phyloP scores from a whole-genome alignment of 2,888 invertebrate species.

The Temnothorax rugatulus region DNA sequence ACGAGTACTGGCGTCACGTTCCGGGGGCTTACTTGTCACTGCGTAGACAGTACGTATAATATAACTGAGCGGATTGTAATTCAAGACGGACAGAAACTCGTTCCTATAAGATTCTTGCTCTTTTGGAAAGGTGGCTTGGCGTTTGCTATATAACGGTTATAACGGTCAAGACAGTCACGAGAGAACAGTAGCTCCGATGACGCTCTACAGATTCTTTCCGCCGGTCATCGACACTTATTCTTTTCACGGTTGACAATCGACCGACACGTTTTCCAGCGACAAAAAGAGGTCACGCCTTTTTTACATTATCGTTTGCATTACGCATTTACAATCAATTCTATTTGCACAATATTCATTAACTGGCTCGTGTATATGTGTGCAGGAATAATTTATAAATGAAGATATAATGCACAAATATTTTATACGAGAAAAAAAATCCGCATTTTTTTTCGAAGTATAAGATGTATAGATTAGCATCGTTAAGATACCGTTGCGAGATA shows the following conservation, averaged over 20 bases:
- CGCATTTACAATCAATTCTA: neutral
- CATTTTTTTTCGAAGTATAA: neutral
- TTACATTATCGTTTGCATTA: neutral
- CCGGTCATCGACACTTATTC: conserved; percentile 73
- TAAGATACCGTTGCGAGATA: neutral
- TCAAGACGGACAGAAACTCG: conserved; percentile 79
- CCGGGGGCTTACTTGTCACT: neutral
- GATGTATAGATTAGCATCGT: neutral
- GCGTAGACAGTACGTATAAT: neutral
- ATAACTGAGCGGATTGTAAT: conserved; percentile 69
- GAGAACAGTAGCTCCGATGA: conserved; percentile 69
- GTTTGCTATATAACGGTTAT: conserved; percentile 82
- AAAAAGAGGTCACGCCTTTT: neutral
- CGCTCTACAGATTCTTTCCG: conserved; percentile 68
- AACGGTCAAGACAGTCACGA: conserved; percentile 77
- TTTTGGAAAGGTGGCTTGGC: conserved; percentile 80
- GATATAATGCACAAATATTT: neutral
- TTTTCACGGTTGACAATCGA: conserved; percentile 56
- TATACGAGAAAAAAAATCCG: neutral
- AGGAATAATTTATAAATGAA: neutral
- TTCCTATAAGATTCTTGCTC: conserved; percentile 81
- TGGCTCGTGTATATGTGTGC: neutral
- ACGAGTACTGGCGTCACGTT: neutral
- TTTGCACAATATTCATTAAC: neutral
- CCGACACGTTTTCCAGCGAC: conserved; percentile 1